Evolutionary conservation across 2,888 invertebrate genomes (phyloP).

Genomic region (Ptilodon capucinus): DNA sequence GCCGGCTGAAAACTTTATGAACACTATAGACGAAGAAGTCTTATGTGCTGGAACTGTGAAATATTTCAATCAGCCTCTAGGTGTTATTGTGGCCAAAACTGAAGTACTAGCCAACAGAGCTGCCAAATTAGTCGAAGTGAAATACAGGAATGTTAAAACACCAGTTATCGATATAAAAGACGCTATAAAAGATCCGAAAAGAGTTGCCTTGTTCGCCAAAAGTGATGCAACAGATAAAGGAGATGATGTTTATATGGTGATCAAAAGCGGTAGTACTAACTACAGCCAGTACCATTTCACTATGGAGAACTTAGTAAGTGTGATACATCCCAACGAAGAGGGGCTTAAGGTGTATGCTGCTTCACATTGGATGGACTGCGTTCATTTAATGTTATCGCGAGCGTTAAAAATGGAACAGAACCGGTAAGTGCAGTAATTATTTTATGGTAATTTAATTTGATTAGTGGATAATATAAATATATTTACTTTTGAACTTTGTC

Average conservation of each 20-base stretch:
- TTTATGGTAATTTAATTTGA: neutral
- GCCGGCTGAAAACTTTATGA: constrained; percentile 38
- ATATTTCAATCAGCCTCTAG: constrained; percentile 50
- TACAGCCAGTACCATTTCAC: constrained; percentile 87
- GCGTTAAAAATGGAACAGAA: constrained; percentile 77
- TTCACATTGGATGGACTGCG: constrained; percentile 82
- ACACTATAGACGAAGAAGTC: constrained; percentile 51
- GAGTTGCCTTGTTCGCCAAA: constrained; percentile 9
- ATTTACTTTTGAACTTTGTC: neutral
- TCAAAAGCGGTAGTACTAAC: constrained; percentile 62
- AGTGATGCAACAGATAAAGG: constrained; percentile 19
- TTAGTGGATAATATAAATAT: neutral
- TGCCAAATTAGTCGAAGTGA: constrained; percentile 77
- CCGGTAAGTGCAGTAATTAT: constrained; percentile 57
- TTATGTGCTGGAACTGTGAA: constrained; percentile 43
- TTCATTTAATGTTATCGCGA: constrained; percentile 76
- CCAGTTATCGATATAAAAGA: constrained; percentile 22
- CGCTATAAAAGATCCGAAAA: constrained; percentile 13
- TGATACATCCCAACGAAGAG: constrained; percentile 85
- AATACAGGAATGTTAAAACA: constrained; percentile 58
- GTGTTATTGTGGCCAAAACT: constrained; percentile 81
- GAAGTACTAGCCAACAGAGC: constrained; percentile 79
- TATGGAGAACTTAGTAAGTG: constrained; percentile 87
- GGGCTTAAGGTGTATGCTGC: constrained; percentile 84
- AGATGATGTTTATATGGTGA: constrained; percentile 18